phyloP scores from a whole-genome alignment of 92 coral and sea anemone species.

The Parazoanthus atlanticus region DNA sequence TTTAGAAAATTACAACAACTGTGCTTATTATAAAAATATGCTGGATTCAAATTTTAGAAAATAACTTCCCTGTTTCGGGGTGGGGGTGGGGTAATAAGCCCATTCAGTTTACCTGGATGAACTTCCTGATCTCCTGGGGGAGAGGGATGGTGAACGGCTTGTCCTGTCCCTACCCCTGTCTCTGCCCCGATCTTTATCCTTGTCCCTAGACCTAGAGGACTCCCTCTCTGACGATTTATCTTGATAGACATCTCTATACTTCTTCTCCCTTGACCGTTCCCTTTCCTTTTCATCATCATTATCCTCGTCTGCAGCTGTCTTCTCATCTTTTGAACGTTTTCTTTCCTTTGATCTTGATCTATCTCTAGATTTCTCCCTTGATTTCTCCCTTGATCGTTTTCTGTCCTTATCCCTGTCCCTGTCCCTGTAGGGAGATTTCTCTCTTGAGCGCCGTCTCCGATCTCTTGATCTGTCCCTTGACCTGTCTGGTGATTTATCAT shows the following conservation, averaged over 20 bases:
- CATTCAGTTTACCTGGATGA: slow-evolving; percentile 19
- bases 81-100: too few species aligned
- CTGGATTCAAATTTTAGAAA: too few species aligned
- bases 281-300: slow-evolving; percentile 40
- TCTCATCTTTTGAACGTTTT: slow-evolving; percentile 42
- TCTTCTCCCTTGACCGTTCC: slow-evolving; percentile 40
- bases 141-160: slow-evolving; percentile 25
- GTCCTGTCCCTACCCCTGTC: slow-evolving; percentile 37
- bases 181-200: slow-evolving; percentile 23
- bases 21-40: too few species aligned
- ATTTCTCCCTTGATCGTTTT: slow-evolving; percentile 68
- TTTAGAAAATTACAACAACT: too few species aligned
- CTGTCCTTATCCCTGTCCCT: slow-evolving; percentile 47
- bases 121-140: slow-evolving; percentile 35
- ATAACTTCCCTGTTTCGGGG: too few species aligned
- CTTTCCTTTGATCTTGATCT: slow-evolving; percentile 62
- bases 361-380: slow-evolving; percentile 60
- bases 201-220: slow-evolving; percentile 40
- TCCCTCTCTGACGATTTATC: slow-evolving; percentile 42
- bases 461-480: slow-evolving; percentile 67
- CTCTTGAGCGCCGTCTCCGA: slow-evolving; percentile 63
- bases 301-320: slow-evolving; percentile 41
- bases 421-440: slow-evolving; percentile 55
- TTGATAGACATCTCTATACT: slow-evolving; percentile 6
- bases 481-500: slow-evolving; percentile 44